These are phyloP conservation scores for Tautogolabrus adspersus DNA, from an alignment of 2,113 vertebrate species.

Conservation along the genomic window DNA sequence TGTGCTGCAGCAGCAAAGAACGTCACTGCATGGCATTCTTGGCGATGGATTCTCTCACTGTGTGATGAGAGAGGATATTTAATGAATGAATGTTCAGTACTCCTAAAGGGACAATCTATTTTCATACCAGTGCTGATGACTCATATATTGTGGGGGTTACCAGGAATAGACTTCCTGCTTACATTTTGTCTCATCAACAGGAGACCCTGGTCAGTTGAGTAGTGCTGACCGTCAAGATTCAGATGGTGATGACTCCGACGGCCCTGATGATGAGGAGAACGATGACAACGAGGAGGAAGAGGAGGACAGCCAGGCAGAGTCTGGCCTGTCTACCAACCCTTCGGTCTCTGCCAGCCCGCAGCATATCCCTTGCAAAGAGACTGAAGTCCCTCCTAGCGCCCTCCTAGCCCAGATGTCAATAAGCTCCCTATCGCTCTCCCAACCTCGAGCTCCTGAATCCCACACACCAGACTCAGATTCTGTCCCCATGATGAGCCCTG, in stretches of 20 bases:
- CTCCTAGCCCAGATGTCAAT: conserved; percentile 95
- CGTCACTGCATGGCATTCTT: background rate
- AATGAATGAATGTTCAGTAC: conserved; percentile 33
- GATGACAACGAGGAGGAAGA: conserved; percentile 96
- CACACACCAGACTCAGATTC: conserved; percentile 50
- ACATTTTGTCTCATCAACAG: conserved; percentile 69
- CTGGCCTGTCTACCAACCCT: conserved; percentile 92
- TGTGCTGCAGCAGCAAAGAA: conserved; percentile 27
- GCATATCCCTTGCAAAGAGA: conserved; percentile 86
- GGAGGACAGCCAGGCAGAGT: conserved; percentile 97
- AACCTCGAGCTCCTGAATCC: conserved; percentile 33
- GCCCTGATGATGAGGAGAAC: conserved; percentile 91
- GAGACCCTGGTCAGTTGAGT: conserved; percentile 88
- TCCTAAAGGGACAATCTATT: background rate
- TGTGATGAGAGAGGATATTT: conserved; percentile 4
- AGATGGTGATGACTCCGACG: conserved; percentile 94
- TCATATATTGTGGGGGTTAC: conserved; percentile 12
- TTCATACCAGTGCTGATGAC: conserved; percentile 24
- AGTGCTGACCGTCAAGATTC: conserved; percentile 88
- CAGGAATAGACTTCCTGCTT: conserved; percentile 7
- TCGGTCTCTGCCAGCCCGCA: conserved; percentile 95
- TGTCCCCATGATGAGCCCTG: conserved; percentile 66
- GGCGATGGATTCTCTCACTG: conserved; percentile 12
- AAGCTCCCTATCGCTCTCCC: conserved; percentile 66
- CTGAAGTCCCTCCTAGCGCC: conserved; percentile 88